phyloP scores from a whole-genome alignment of 2,113 vertebrate species.

The Nannobrachium achirus region DNA sequence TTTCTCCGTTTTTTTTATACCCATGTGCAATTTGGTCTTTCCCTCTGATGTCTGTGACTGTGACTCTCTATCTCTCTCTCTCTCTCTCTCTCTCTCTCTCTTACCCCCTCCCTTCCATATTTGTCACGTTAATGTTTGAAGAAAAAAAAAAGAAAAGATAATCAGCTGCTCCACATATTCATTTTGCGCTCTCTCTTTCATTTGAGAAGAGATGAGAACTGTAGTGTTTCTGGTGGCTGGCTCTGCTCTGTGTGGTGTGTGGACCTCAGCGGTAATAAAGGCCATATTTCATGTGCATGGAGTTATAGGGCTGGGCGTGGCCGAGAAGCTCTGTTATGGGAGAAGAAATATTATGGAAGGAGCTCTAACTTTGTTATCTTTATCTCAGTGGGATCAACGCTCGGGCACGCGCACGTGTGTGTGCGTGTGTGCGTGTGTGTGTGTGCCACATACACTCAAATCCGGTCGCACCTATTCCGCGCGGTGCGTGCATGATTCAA shows the following conservation, averaged over 20 bases:
- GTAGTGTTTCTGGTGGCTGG: constrained; percentile 55
- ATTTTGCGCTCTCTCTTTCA: constrained; percentile 71
- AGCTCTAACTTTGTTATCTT: constrained; percentile 75
- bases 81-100: constrained; percentile 16
- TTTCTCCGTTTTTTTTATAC: constrained; percentile 32
- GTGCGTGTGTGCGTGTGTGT: too few relatives aligned
- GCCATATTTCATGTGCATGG: constrained; percentile 76
- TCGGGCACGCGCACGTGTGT: too few relatives aligned
- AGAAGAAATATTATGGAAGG: constrained; percentile 75
- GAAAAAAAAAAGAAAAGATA: constrained; percentile 3
- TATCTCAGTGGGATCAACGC: constrained; percentile 68
- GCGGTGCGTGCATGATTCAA: too few relatives aligned
- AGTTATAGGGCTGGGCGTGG: constrained; percentile 70
- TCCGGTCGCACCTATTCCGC: too few relatives aligned
- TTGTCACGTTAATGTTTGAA: constrained; percentile 69
- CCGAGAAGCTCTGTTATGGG: constrained; percentile 66
- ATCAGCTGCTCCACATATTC: constrained; percentile 70
- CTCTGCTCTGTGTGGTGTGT: constrained; percentile 52
- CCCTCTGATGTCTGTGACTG: constrained; percentile 40
- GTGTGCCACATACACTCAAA: too few relatives aligned
- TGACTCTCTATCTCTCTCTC: constrained; percentile 47
- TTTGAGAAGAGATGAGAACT: constrained; percentile 71
- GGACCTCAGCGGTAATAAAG: constrained; percentile 70
- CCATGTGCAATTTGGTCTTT: constrained; percentile 44
- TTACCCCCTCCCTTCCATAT: constrained; percentile 49